phyloP scores from a whole-genome alignment of 1,140 invertebrate genomes.

The Philotrypesis tridentata region DNA sequence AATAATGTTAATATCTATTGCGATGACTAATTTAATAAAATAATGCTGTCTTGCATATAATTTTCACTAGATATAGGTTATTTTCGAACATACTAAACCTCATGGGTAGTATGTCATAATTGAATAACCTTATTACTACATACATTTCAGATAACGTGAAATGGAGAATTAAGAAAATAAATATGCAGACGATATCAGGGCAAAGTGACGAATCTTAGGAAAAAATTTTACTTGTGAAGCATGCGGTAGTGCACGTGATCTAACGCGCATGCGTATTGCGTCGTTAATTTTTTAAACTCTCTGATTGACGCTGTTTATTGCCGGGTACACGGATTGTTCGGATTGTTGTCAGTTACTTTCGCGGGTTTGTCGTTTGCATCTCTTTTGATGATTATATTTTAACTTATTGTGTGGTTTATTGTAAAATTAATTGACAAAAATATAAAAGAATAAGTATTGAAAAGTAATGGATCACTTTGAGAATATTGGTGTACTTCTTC shows the following conservation, averaged over 20 bases:
- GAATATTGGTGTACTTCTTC: constrained; percentile 45
- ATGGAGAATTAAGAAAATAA: not conserved
- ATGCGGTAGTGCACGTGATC: not conserved
- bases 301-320: constrained; percentile 15
- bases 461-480: constrained; percentile 38
- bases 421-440: not conserved
- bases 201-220: constrained; percentile 1
- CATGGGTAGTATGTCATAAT: no score
- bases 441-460: not conserved
- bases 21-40: no score
- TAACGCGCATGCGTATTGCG: constrained; percentile 25
- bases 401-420: not conserved
- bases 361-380: not conserved
- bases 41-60: no score
- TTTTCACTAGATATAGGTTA: no score
- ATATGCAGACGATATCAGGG: constrained; percentile 18
- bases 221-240: constrained; percentile 21
- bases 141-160: constrained; percentile 25
- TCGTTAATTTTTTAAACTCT: constrained; percentile 30
- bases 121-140: not conserved
- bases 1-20: no score
- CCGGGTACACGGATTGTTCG: constrained; percentile 11
- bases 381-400: not conserved
- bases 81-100: no score
- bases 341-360: constrained; percentile 39